Percentiles rank a stretch among this genome's conserved stretches.
Evolutionary conservation across 2,888 invertebrate genomes (phyloP).

Genomic region (Drosophila melanosoma): DNA sequence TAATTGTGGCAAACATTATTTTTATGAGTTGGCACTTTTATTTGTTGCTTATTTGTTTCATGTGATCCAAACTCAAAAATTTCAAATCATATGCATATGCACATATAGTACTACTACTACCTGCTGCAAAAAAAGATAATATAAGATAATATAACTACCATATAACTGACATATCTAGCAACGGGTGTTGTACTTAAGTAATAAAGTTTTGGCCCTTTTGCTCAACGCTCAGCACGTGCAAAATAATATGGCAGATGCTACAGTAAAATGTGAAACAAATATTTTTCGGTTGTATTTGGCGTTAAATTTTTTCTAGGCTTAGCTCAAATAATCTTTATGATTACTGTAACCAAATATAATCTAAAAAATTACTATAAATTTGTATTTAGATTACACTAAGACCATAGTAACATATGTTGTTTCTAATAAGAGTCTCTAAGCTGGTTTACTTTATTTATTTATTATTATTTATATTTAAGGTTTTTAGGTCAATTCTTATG

Average conservation of each 20-base stretch:
- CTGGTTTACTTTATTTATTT: neutral
- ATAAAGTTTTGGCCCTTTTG: conserved; percentile 9
- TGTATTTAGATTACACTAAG: neutral
- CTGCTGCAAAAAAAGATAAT: conserved; percentile 14
- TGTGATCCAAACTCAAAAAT: conserved; percentile 29
- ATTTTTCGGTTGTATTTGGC: neutral
- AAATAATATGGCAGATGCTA: conserved; percentile 52
- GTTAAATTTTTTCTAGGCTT: neutral
- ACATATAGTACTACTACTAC: conserved; percentile 24
- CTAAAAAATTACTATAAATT: neutral
- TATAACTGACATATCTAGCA: conserved; percentile 14
- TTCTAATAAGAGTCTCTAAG: conserved; percentile 8
- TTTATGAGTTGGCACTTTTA: conserved; percentile 69
- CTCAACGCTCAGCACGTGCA: conserved; percentile 55
- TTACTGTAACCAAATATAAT: neutral
- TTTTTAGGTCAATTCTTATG: conserved; percentile 41
- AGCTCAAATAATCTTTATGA: too few species aligned
- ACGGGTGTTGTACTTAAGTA: conserved; percentile 32
- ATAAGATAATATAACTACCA: conserved; percentile 5
- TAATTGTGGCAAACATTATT: conserved; percentile 58
- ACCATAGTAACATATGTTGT: neutral
- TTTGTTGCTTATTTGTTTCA: conserved; percentile 25
- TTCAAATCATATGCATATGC: conserved; percentile 54
- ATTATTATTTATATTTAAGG: conserved; percentile 3
- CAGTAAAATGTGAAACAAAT: neutral